Evolutionary conservation across 2,113 vertebrate species (phyloP).

Genomic region (Scomber colias): DNA sequence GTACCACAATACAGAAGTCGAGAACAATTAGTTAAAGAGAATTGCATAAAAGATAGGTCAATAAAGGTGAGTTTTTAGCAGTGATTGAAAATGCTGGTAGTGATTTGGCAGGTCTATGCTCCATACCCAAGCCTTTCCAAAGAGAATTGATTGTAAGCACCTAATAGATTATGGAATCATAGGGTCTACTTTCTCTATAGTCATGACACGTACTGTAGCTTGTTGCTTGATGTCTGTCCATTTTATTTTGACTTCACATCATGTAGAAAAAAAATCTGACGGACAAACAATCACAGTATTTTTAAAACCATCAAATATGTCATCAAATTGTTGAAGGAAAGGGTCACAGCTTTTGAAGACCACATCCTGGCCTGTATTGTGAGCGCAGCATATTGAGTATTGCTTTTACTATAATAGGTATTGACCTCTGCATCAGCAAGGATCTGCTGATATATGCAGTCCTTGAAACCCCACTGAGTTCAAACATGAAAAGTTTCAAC

Average conservation of each 20-base stretch:
- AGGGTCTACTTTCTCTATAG: neutral
- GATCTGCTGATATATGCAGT: conserved; percentile 76
- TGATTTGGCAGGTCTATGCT: conserved; percentile 1
- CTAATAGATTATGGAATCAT: conserved; percentile 20
- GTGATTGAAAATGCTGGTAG: conserved; percentile 7
- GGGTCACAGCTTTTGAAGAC: conserved; percentile 33
- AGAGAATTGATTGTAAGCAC: conserved; percentile 28
- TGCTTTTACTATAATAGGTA: conserved; percentile 77
- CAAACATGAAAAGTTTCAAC: conserved; percentile 61
- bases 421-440: conserved; percentile 68
- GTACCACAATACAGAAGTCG: neutral
- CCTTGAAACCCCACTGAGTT: conserved; percentile 68
- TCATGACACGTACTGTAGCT: neutral
- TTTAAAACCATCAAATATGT: conserved; percentile 48
- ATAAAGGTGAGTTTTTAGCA: conserved; percentile 20
- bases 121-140: conserved; percentile 7
- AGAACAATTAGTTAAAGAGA: conserved; percentile 32
- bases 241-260: conserved; percentile 30
- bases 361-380: conserved; percentile 37
- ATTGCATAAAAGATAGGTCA: conserved; percentile 9
- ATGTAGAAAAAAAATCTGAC: conserved; percentile 33
- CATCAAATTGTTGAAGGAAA: conserved; percentile 25
- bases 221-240: neutral
- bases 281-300: conserved; percentile 25
- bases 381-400: conserved; percentile 69